A percentile compares a stretch with the other conserved stretches of the same genome.
Evolutionary conservation across 2,888 invertebrate genomes (phyloP).

Genomic region (Caenorhabditis zanzibari): DNA sequence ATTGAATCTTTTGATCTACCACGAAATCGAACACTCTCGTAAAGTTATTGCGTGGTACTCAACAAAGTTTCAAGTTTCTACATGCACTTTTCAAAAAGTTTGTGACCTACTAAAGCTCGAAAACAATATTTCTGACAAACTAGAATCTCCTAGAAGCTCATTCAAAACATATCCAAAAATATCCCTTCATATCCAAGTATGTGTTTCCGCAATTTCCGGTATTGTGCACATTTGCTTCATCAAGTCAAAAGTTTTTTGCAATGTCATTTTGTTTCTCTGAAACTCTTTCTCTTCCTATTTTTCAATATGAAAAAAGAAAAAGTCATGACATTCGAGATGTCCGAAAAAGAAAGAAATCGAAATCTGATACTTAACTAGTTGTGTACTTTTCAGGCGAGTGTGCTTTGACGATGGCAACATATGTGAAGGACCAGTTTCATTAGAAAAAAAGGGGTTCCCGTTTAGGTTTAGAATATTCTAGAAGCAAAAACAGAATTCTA

Average conservation of each 20-base stretch:
- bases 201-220: constrained; percentile 15
- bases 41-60: neutral
- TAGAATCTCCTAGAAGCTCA: neutral
- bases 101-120: neutral
- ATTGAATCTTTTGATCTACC: constrained; percentile 35
- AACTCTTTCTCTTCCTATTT: neutral
- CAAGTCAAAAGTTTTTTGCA: constrained; percentile 35
- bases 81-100: constrained; percentile 22
- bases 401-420: constrained; percentile 38
- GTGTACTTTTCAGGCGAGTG: constrained; percentile 45
- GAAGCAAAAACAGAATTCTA: neutral
- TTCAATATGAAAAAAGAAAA: constrained; percentile 15
- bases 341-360: constrained; percentile 23
- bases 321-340: constrained; percentile 59
- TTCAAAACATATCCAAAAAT: neutral
- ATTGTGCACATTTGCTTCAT: constrained; percentile 7
- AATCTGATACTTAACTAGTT: constrained; percentile 60
- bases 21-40: constrained; percentile 17
- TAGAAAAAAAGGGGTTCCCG: neutral
- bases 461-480: neutral
- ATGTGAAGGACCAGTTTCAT: constrained; percentile 12
- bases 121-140: neutral
- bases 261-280: constrained; percentile 2
- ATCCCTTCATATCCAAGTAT: neutral
- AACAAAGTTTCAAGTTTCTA: constrained; percentile 21